These are phyloP conservation scores for Toxonevra muliebris DNA, from an alignment of 2,888 invertebrate genomes.

Conservation along the genomic window DNA sequence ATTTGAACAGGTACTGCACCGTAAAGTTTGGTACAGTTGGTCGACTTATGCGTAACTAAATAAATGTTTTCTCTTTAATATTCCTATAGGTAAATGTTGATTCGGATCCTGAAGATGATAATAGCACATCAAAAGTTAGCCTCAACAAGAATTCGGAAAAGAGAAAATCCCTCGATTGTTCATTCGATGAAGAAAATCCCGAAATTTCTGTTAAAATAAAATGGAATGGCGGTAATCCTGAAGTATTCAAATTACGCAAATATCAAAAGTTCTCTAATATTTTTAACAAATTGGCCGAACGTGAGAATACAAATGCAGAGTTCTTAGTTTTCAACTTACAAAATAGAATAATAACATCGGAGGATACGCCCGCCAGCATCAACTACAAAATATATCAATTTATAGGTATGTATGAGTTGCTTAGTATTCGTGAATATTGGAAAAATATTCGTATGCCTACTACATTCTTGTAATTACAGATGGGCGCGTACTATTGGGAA, in stretches of 20 bases:
- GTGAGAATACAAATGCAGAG: conserved; percentile 46
- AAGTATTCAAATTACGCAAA: conserved; percentile 51
- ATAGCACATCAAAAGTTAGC: conserved; percentile 2
- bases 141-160: conserved; percentile 2
- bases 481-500: conserved; percentile 45
- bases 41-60: background rate
- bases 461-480: conserved; percentile 36
- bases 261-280: conserved; percentile 57
- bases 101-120: conserved; percentile 44
- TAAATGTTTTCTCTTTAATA: background rate
- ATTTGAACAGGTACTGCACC: background rate
- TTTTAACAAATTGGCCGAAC: conserved; percentile 51
- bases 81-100: conserved; percentile 46
- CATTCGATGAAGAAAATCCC: conserved; percentile 53
- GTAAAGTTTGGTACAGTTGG: no score
- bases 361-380: conserved; percentile 55
- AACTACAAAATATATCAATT: conserved; percentile 53
- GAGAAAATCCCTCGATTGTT: conserved; percentile 34
- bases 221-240: conserved; percentile 54
- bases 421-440: no score
- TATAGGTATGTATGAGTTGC: conserved; percentile 49
- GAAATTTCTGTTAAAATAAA: conserved; percentile 50
- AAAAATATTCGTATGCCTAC: no score
- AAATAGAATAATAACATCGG: conserved; percentile 46
- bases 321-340: conserved; percentile 53